Percentiles rank a stretch among this genome's conserved stretches.
These are phyloP conservation scores for Poeciliopsis infans DNA, from an alignment of 2,797 vertebrate genomes.

Conservation along the genomic window DNA sequence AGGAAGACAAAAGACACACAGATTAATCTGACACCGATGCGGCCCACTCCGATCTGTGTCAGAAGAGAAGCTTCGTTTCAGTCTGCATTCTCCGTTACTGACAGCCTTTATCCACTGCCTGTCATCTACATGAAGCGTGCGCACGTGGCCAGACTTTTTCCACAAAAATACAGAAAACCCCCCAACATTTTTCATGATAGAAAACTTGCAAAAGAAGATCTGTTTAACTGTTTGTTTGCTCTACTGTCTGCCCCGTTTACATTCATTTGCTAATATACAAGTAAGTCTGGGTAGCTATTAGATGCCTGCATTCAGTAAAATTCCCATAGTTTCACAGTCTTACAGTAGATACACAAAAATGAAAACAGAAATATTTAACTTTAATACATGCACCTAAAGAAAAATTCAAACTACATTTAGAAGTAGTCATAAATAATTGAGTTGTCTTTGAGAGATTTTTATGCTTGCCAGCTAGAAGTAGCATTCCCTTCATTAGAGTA, in stretches of 20 bases:
- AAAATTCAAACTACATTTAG: not conserved
- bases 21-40: not conserved
- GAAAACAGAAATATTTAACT: not conserved
- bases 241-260: not conserved
- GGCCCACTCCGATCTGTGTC: constrained; percentile 37
- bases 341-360: not conserved
- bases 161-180: constrained; percentile 7
- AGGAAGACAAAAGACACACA: constrained; percentile 3
- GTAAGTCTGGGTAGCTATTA: not conserved
- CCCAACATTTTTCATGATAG: not conserved
- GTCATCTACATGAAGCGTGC: constrained; percentile 35
- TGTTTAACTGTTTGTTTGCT: not conserved
- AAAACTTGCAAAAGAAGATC: not conserved
- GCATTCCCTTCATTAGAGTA: not conserved
- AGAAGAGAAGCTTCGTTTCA: constrained; percentile 36
- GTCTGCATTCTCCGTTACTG: constrained; percentile 63
- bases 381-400: not conserved
- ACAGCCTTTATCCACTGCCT: constrained; percentile 40
- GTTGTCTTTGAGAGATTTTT: not conserved
- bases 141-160: constrained; percentile 69
- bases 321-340: not conserved
- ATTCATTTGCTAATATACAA: not conserved
- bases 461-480: not conserved
- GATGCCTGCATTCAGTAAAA: not conserved
- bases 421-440: not conserved